phyloP scores from a whole-genome alignment of 2,888 invertebrate genomes.

The Rhingia rostrata region DNA sequence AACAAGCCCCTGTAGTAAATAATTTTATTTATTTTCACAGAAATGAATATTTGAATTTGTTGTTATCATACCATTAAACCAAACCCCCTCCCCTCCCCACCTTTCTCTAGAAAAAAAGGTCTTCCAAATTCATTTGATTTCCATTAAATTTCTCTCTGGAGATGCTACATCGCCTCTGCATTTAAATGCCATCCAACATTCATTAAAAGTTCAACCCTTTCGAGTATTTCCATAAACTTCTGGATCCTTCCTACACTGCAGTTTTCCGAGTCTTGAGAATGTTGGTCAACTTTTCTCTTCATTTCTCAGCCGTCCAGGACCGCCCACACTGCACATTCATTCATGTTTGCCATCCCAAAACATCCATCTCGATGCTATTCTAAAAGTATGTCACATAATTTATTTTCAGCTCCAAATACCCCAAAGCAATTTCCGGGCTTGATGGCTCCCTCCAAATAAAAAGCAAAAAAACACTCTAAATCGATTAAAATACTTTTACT shows the following conservation, averaged over 20 bases:
- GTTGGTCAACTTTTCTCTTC: slow-evolving; percentile 31
- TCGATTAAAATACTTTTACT: slow-evolving; percentile 69
- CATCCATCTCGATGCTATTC: neutral
- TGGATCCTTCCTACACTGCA: neutral
- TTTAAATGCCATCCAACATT: neutral
- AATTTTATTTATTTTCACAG: too few relatives aligned
- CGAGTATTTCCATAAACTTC: slow-evolving; percentile 3
- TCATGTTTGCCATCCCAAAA: neutral
- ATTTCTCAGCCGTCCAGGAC: neutral
- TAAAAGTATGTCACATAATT: slow-evolving; percentile 63
- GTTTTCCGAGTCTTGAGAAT: slow-evolving; percentile 3
- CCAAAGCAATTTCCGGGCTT: slow-evolving; percentile 68
- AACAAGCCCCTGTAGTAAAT: too few relatives aligned
- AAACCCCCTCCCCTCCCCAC: too few relatives aligned
- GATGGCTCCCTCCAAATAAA: neutral
- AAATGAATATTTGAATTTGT: too few relatives aligned
- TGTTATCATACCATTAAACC: too few relatives aligned
- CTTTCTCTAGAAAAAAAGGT: too few relatives aligned
- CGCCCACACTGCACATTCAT: neutral
- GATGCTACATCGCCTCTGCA: neutral
- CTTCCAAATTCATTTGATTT: neutral
- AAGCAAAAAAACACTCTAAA: slow-evolving; percentile 57
- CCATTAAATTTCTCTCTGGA: neutral
- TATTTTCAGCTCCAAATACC: slow-evolving; percentile 58
- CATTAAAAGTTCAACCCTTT: neutral